Evolutionary conservation across 2,797 vertebrate genomes (phyloP).

Genomic region (Masticophis lateralis): DNA sequence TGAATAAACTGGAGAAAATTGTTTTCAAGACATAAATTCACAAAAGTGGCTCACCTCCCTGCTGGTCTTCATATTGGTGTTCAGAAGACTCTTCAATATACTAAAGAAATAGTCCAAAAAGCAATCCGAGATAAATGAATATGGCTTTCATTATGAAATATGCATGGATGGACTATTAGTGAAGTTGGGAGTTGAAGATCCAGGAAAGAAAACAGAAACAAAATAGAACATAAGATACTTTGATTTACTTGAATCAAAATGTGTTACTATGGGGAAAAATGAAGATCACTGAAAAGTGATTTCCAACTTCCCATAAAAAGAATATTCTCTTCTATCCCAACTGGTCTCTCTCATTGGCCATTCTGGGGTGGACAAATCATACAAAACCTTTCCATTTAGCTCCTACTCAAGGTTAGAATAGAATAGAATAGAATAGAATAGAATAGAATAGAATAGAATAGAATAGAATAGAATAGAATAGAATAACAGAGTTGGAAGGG

Average conservation of each 20-base stretch:
- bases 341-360: background rate
- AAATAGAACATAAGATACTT: background rate
- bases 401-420: background rate
- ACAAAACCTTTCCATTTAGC: background rate
- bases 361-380: background rate
- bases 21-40: slow-evolving; percentile 8
- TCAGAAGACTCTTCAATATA: slow-evolving; percentile 31
- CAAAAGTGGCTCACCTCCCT: background rate
- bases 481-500: too few relatives aligned
- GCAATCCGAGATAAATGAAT: slow-evolving; percentile 17
- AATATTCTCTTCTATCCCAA: background rate
- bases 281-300: background rate
- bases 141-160: slow-evolving; percentile 25
- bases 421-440: too few relatives aligned
- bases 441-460: too few relatives aligned
- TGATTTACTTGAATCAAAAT: background rate
- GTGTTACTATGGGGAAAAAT: background rate
- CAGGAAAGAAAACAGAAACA: slow-evolving; percentile 3
- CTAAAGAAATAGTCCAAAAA: slow-evolving; percentile 5
- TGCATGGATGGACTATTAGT: background rate
- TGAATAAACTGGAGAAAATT: background rate
- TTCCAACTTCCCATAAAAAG: background rate
- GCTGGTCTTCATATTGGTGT: background rate
- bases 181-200: background rate
- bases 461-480: too few relatives aligned